Conservation (phyloP, 1,140 invertebrate genomes). For the Trypoxylus dichotomus region DNA sequence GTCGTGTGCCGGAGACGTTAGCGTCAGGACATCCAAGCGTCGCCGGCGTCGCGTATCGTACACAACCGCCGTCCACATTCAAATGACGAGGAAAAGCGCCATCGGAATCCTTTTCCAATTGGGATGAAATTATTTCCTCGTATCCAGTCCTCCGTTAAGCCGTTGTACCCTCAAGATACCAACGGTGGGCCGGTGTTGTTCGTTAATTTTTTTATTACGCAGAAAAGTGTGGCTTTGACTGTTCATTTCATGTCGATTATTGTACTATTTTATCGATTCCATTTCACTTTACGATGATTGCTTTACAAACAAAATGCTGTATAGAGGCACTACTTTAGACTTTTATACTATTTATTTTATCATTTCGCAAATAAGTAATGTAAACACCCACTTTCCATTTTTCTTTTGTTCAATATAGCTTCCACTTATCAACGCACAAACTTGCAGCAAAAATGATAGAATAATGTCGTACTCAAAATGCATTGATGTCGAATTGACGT, state of each 20-base stretch:
- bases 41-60: background rate
- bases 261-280: background rate
- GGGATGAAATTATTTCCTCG: background rate
- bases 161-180: background rate
- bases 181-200: slow-evolving; percentile 8
- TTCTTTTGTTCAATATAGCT: background rate
- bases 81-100: background rate
- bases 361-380: background rate
- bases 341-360: background rate
- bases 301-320: background rate
- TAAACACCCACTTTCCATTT: background rate
- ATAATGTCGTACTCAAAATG: background rate
- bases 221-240: background rate
- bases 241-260: background rate
- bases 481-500: background rate
- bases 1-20: background rate
- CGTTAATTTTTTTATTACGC: background rate
- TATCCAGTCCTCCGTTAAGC: slow-evolving; percentile 7
- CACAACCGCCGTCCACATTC: background rate
- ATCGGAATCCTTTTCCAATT: background rate
- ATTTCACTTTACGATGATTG: background rate
- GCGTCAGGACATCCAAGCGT: background rate
- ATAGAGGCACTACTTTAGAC: background rate
- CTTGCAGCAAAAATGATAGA: background rate
- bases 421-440: background rate